phyloP scores from a whole-genome alignment of 2,797 vertebrate genomes.

The Spinibarbus caldwelli region DNA sequence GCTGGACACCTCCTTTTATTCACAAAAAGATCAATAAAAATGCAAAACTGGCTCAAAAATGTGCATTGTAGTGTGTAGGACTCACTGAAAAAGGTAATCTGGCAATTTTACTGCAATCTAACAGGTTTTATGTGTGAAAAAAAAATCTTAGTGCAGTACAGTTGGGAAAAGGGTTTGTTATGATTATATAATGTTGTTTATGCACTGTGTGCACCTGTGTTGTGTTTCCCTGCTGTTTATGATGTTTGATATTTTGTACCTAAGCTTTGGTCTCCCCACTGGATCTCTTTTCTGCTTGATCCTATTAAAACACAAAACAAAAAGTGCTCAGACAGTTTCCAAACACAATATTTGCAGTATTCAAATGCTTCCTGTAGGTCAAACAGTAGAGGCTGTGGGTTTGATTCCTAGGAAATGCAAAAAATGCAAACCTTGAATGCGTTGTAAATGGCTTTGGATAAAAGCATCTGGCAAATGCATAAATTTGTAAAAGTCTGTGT shows the following conservation, averaged over 20 bases:
- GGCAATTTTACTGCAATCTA: neutral
- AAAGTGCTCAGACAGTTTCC: neutral
- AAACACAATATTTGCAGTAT: neutral
- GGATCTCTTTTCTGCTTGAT: conserved; percentile 24
- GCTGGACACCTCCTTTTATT: neutral
- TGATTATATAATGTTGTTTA: neutral
- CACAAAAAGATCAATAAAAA: neutral
- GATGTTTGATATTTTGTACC: neutral
- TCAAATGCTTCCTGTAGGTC: neutral
- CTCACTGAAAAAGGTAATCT: neutral
- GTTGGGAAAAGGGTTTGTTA: neutral
- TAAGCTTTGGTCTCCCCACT: conserved; percentile 47
- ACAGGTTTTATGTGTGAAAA: neutral
- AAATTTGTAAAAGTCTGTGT: neutral
- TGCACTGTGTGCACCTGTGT: conserved; percentile 4
- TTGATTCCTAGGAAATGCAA: neutral
- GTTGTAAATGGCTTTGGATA: neutral
- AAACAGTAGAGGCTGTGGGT: neutral
- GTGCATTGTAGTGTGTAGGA: neutral
- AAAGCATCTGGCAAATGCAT: neutral
- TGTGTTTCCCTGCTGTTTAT: conserved; percentile 21
- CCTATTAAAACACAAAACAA: conserved; percentile 11
- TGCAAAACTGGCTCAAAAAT: neutral
- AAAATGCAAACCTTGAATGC: neutral
- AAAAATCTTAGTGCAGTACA: neutral